Base-by-base conservation (phyloP, 2,888 invertebrate species). In the Tillus elongatus region DNA sequence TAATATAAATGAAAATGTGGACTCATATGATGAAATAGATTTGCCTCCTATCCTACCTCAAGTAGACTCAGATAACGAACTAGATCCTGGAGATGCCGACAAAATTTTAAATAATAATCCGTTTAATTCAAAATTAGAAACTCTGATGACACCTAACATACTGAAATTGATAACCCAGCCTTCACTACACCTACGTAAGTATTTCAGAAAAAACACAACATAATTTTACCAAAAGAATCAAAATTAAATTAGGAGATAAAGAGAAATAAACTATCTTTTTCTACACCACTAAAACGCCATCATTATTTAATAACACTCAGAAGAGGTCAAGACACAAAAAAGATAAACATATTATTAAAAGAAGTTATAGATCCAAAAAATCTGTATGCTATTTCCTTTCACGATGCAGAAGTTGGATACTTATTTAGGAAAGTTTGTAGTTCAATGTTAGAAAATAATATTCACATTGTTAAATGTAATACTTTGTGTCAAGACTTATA, bases 401-500 rank as follows among this genome's bases (percentile, higher is more conserved):
- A 24, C n/a, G 24, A 24, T n/a, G n/a, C 6, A 24, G 24, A 24
- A 8, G n/a, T 24, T 8, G 24, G n/a, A 24, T 6, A 8, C 24
- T 6, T 8, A 24, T 24, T 24, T 24, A 24, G 6, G n/a, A 24
- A 24, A n/a, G 24, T 24, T 24, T n/a, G n/a, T n/a, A n/a, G n/a
- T n/a, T n/a, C n/a, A n/a, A n/a, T n/a, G 29, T 13, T n/a, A n/a
- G n/a, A n/a, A n/a, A n/a, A n/a, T n/a, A n/a, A n/a, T n/a, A n/a
- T n/a, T n/a, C n/a, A n/a, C n/a, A n/a, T n/a, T n/a, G n/a, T n/a
- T n/a, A n/a, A n/a, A n/a, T n/a, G n/a, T n/a, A n/a, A n/a, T n/a
- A 28, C 29, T 4, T 10, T 37, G 9, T 37, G 31, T 13, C 19
- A 15, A 33, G 37, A 37, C 12, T 10, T 37, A 11, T 31, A 37